Base-by-base conservation (phyloP, 2,113 vertebrate species). In the Clupea harengus region DNA sequence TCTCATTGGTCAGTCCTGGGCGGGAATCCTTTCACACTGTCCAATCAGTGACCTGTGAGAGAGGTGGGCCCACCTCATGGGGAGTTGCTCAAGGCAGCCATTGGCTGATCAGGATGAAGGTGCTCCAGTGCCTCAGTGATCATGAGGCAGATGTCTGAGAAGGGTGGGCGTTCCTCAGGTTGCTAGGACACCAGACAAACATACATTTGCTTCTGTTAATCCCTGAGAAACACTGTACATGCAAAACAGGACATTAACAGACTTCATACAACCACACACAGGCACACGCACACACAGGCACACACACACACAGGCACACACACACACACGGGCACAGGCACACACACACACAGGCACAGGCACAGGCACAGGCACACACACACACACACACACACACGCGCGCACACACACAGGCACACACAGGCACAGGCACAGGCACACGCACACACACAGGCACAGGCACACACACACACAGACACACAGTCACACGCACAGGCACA, bases 101-200 rank as follows among this genome's bases (percentile, higher is more conserved):
- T 72, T 25, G 28, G 64, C 8, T 10, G 9, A 28, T 72, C 64
- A 32, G 25, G 60, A 87, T 52, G 50, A 82, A 6, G 60, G 7
- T 1, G 25, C 75, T 95, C 95, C 81, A 94, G 86, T 28, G 88
- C 60, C 0, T 91, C 88, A 0, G 88, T 90, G 89, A 95, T 94
- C 92, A 88, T 89, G 10, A 46, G 0, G 44, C 89, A 88, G 32
- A 95, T 89, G 81, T 92, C 75, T 4, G 80, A 81, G 75, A 95
- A 95, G 0, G 91, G 81, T 0, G 92, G 93, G 1, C 94, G 90
- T 2, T 93, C 90, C 9, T 94, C 94, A 0, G 93, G 88, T 85
- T 81, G 94, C 95, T 95, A 5, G 83, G 45, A 78, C 45, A 80
- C 64, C 67, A 20, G 49, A 72, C 64, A 47, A 22, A 44, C 32